phyloP scores from a whole-genome alignment of 2,797 vertebrate genomes.

The Sebastes iracundus region DNA sequence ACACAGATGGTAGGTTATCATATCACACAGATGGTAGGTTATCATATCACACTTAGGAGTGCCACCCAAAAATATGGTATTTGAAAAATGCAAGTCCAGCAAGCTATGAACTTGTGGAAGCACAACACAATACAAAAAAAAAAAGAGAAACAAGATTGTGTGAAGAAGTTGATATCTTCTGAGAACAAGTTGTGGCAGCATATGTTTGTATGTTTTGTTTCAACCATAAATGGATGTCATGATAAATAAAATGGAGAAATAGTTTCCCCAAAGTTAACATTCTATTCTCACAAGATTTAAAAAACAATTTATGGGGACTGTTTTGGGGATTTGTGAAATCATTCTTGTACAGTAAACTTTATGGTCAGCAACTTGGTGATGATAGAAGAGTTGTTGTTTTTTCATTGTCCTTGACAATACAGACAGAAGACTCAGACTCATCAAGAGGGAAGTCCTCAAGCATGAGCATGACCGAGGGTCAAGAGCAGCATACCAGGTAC shows the following conservation, averaged over 20 bases:
- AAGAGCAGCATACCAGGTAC: conserved; percentile 53
- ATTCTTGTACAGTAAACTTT: not conserved
- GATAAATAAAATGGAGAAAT: not conserved
- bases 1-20: too few species aligned
- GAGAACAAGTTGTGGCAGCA: not conserved
- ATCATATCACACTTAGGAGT: accelerated
- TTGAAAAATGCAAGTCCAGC: not conserved
- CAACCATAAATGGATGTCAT: not conserved
- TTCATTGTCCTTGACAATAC: not conserved
- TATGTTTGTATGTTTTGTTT: not conserved
- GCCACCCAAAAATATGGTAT: not conserved
- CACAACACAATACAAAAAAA: not conserved
- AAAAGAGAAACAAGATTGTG: not conserved
- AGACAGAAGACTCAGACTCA: conserved; percentile 28
- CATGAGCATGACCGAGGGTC: not conserved
- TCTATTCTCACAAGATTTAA: not conserved
- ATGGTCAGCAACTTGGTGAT: not conserved
- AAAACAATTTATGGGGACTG: not conserved
- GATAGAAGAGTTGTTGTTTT: not conserved
- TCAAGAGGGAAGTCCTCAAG: conserved; percentile 1
- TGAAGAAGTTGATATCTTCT: not conserved
- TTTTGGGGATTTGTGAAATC: not conserved
- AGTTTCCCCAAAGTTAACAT: not conserved
- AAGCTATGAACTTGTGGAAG: not conserved
- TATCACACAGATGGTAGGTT: too few species aligned